Evolutionary conservation across 2,797 vertebrate species (phyloP).

Genomic region (Bryconaethiops microstoma): DNA sequence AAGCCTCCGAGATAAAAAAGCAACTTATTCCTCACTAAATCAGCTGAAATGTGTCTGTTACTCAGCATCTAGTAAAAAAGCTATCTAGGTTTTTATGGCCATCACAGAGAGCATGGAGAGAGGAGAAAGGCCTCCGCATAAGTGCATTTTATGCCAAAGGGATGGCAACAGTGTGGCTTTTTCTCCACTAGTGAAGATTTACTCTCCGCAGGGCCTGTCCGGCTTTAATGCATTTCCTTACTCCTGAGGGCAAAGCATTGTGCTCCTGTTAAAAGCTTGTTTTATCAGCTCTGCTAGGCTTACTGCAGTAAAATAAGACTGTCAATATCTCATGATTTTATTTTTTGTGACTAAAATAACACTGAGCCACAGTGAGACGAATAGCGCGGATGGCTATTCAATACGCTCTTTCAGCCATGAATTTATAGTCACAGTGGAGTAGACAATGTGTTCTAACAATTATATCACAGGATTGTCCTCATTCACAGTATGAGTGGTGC

Average conservation of each 20-base stretch:
- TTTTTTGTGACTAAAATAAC: neutral
- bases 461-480: neutral
- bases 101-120: neutral
- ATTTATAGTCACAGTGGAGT: neutral
- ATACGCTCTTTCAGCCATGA: neutral
- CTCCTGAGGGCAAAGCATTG: constrained; percentile 8
- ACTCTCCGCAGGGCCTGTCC: neutral
- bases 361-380: neutral
- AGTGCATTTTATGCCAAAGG: constrained; percentile 27
- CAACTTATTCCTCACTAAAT: neutral
- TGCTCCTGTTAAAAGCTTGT: constrained; percentile 26
- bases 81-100: neutral
- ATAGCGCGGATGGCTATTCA: neutral
- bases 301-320: constrained; percentile 21
- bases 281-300: constrained; percentile 17
- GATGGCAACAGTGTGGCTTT: neutral
- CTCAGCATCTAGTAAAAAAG: constrained; percentile 4
- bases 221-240: constrained; percentile 24
- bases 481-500: neutral
- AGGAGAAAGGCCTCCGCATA: neutral
- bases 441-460: neutral
- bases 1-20: neutral
- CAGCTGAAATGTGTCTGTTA: neutral
- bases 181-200: neutral
- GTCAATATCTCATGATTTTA: constrained; percentile 28